Evolutionary conservation across 2,113 vertebrate genomes (phyloP).

Genomic region (Eretmochelys imbricata): DNA sequence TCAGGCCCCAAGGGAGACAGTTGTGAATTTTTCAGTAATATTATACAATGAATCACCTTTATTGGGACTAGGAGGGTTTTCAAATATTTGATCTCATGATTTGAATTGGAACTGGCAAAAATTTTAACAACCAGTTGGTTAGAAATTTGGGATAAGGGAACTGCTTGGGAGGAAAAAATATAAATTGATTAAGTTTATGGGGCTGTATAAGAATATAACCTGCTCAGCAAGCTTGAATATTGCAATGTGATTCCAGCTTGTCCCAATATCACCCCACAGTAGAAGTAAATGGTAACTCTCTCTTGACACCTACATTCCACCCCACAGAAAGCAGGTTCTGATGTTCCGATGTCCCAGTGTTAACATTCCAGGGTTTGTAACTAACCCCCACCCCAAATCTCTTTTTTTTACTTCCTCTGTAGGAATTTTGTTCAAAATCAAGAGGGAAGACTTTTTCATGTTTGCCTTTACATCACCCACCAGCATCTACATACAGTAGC

Average conservation of each 20-base stretch:
- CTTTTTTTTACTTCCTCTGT: neutral
- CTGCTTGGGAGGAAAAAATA: neutral
- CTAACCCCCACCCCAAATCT: neutral
- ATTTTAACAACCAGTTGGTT: neutral
- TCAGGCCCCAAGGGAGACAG: neutral
- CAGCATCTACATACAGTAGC: neutral
- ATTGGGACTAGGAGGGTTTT: neutral
- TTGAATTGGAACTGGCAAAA: neutral
- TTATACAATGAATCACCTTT: neutral
- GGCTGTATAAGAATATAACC: neutral
- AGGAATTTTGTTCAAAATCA: neutral
- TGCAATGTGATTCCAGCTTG: neutral
- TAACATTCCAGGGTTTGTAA: neutral
- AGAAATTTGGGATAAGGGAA: neutral
- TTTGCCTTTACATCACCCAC: neutral
- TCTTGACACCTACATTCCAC: neutral
- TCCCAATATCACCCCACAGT: neutral
- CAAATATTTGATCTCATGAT: neutral
- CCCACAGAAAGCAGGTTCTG: neutral
- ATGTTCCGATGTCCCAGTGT: neutral
- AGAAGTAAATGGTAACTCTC: neutral
- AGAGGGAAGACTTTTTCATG: neutral
- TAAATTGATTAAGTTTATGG: neutral
- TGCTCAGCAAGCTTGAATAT: accelerated
- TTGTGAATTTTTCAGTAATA: neutral